Conservation (phyloP, 2,888 invertebrate genomes). For the Aleiodes alternator region DNA sequence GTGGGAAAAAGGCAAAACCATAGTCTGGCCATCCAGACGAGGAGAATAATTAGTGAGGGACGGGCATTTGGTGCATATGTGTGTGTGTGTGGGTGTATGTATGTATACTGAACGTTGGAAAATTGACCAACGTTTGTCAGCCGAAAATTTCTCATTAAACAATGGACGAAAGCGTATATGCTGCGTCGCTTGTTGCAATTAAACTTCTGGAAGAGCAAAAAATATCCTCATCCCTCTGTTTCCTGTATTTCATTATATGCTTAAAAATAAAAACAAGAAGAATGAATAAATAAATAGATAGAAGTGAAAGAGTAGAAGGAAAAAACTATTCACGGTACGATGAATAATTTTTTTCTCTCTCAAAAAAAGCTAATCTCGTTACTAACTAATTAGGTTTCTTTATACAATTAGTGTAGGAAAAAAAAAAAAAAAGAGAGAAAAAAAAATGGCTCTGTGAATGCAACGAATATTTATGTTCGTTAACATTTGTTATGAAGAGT, state of each 20-base stretch:
- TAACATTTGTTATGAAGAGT: too few relatives aligned
- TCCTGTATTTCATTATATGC: constrained; percentile 1
- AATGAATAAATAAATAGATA: not conserved
- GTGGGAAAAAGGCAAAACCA: constrained; percentile 25
- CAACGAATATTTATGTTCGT: too few relatives aligned
- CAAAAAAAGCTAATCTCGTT: not conserved
- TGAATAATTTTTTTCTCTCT: constrained; percentile 1
- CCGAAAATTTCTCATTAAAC: constrained; percentile 45
- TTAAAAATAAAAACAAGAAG: constrained; percentile 1
- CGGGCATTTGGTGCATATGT: constrained; percentile 1
- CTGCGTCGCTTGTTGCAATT: constrained; percentile 37
- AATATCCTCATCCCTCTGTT: not conserved
- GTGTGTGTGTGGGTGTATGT: not conserved
- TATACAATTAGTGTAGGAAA: too few relatives aligned
- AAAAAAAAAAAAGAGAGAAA: too few relatives aligned
- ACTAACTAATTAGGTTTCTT: constrained; percentile 3
- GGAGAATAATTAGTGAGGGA: constrained; percentile 37
- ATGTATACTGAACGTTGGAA: constrained; percentile 4
- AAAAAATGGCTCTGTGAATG: too few relatives aligned
- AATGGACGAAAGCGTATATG: constrained; percentile 36
- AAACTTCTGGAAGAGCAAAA: constrained; percentile 29
- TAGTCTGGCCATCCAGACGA: constrained; percentile 22
- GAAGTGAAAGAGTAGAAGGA: not conserved
- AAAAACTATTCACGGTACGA: constrained; percentile 9
- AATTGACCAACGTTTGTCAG: constrained; percentile 41